Conservation (phyloP, 2,797 vertebrate species). For the Todus mexicanus region DNA sequence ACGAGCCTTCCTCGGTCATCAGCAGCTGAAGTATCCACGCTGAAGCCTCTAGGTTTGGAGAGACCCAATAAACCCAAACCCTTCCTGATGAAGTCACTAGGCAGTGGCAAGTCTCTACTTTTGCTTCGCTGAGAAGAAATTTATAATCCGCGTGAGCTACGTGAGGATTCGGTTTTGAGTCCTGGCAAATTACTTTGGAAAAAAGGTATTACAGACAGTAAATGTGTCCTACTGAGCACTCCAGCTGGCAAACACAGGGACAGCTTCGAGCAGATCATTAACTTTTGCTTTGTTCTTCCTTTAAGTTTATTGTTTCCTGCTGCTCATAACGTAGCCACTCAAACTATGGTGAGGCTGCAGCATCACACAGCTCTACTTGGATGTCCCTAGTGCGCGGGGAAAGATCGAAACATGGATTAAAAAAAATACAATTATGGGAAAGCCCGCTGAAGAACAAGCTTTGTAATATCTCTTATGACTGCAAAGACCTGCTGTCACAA, state of each 20-base stretch:
- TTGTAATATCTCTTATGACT: neutral
- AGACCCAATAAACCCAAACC: neutral
- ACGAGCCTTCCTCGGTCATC: fast-evolving
- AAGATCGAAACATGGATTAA: neutral
- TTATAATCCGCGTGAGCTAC: neutral
- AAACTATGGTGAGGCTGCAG: neutral
- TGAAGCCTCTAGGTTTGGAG: neutral
- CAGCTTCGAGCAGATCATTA: neutral
- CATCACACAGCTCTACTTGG: neutral
- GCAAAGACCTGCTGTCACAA: neutral
- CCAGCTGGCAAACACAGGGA: neutral
- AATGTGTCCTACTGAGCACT: neutral
- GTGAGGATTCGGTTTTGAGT: neutral
- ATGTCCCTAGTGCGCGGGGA: neutral
- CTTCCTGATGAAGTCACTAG: neutral
- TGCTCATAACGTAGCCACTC: neutral
- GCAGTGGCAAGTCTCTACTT: neutral
- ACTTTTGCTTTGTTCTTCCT: neutral
- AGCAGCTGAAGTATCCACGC: neutral
- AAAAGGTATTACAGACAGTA: neutral
- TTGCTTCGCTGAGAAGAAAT: neutral
- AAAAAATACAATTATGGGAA: neutral
- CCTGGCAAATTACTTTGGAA: neutral
- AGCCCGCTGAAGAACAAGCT: neutral
- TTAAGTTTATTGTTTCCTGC: neutral